Conservation (phyloP, 2,797 vertebrate species). For the Lemur catta region DNA sequence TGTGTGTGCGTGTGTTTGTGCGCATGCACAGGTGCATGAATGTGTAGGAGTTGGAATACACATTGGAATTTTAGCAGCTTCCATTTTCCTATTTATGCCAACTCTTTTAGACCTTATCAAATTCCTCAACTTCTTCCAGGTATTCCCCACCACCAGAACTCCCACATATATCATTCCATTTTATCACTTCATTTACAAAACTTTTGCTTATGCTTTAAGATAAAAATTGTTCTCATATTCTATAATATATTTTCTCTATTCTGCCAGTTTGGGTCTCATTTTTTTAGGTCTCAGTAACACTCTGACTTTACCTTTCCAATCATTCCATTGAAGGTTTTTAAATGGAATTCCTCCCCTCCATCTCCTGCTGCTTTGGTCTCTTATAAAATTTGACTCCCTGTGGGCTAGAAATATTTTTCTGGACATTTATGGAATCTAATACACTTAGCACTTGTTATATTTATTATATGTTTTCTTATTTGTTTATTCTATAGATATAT, state of each 20-base stretch:
- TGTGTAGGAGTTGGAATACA: neutral
- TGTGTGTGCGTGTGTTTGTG: too few relatives aligned
- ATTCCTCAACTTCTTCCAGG: neutral
- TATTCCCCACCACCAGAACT: neutral
- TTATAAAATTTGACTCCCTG: neutral
- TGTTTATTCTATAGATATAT: neutral
- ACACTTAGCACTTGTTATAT: neutral
- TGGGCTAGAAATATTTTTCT: neutral
- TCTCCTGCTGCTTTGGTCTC: neutral
- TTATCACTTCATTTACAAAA: neutral
- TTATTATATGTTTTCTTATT: neutral
- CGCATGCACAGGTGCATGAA: rapidly evolving
- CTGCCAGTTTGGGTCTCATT: neutral
- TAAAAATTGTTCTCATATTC: neutral
- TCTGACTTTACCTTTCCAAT: neutral
- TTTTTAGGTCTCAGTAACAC: neutral
- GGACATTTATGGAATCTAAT: neutral
- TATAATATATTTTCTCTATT: neutral
- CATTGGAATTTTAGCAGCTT: neutral
- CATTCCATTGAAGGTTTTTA: neutral
- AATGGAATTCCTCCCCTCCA: rapidly evolving
- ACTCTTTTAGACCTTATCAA: neutral
- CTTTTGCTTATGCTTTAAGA: neutral
- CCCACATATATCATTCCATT: neutral
- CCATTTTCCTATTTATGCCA: neutral